phyloP scores from a whole-genome alignment of 2,797 vertebrate species.

The Clarias laeviceps region DNA sequence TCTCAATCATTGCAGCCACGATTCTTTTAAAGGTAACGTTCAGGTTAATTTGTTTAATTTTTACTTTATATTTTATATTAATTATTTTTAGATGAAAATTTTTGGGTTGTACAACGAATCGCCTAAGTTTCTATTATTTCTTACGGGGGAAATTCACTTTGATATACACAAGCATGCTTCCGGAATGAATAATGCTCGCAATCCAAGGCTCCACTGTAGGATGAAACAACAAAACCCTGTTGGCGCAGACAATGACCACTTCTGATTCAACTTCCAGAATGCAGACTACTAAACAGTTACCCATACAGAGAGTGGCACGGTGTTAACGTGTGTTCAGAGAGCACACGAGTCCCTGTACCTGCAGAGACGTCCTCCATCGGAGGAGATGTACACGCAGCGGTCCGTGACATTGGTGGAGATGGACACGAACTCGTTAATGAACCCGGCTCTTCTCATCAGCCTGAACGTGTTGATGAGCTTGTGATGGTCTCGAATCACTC shows the following conservation, averaged over 20 bases:
- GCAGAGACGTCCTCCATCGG: conserved; percentile 94
- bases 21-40: too few species aligned
- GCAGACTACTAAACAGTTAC: neutral
- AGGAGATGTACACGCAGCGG: conserved; percentile 97
- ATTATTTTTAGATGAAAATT: too few species aligned
- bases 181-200: too few species aligned
- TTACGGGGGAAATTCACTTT: too few species aligned
- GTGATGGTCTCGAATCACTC: conserved; percentile 91
- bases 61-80: too few species aligned
- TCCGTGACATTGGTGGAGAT: conserved; percentile 96
- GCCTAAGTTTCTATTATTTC: too few species aligned
- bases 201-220: too few species aligned
- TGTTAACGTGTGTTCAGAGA: neutral
- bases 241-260: neutral
- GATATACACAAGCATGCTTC: too few species aligned
- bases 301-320: neutral
- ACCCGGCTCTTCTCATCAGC: conserved; percentile 94
- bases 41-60: too few species aligned
- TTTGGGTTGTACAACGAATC: too few species aligned
- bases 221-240: too few species aligned
- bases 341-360: conserved; percentile 71
- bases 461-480: conserved; percentile 93
- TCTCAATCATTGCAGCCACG: too few species aligned
- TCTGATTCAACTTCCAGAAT: neutral
- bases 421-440: conserved; percentile 97